A percentile compares a stretch with the other conserved stretches of the same genome.
These are phyloP conservation scores for Scomberomorus guttatus DNA, from an alignment of 2,797 vertebrate genomes.

Conservation along the genomic window DNA sequence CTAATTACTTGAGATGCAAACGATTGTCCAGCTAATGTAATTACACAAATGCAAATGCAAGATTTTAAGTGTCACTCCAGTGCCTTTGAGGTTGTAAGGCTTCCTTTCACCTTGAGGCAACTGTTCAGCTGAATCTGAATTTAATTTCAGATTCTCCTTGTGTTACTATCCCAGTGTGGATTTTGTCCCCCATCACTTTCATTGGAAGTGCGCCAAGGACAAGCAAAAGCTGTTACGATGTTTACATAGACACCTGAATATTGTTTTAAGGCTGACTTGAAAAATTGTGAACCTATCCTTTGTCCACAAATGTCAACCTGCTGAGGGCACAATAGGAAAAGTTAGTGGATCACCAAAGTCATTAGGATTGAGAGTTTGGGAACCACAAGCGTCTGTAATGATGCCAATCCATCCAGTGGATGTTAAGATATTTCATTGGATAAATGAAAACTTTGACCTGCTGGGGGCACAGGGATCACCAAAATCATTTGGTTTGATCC, in stretches of 20 bases:
- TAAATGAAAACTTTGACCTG: not conserved
- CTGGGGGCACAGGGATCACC: not conserved
- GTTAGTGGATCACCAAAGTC: too few species aligned
- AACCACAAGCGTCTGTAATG: too few species aligned
- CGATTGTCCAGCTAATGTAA: not conserved
- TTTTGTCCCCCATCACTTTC: too few species aligned
- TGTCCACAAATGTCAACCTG: too few species aligned
- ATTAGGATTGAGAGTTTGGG: too few species aligned
- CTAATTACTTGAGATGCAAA: not conserved
- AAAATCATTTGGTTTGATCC: too few species aligned
- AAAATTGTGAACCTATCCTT: too few species aligned
- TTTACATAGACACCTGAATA: too few species aligned
- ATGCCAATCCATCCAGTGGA: not conserved
- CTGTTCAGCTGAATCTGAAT: not conserved
- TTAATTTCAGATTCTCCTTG: not conserved
- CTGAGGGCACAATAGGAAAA: too few species aligned
- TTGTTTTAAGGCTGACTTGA: too few species aligned
- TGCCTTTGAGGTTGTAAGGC: not conserved
- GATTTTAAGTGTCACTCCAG: not conserved
- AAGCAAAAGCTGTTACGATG: too few species aligned
- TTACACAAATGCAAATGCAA: not conserved
- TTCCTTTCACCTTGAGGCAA: not conserved
- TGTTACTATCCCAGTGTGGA: not conserved
- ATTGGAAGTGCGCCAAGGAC: too few species aligned
- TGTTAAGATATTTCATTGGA: not conserved